These are phyloP conservation scores for Sebastes trivittatus DNA, from an alignment of 2,797 vertebrate species.

Conservation along the genomic window DNA sequence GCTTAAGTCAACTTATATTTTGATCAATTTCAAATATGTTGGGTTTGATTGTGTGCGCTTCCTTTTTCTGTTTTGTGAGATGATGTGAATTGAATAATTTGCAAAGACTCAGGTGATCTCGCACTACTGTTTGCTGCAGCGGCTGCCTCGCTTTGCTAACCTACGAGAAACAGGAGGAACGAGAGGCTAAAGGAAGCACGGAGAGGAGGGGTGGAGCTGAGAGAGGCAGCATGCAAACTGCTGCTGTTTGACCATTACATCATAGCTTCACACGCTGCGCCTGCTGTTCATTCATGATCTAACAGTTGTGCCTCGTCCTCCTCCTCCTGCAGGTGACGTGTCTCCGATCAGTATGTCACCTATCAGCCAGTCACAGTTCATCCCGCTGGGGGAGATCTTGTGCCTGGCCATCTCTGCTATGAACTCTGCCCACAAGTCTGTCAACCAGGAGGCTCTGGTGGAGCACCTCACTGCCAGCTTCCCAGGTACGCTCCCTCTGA, in stretches of 20 bases:
- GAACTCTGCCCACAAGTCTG: slow-evolving; percentile 97
- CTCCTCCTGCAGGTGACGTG: slow-evolving; percentile 91
- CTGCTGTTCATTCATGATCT: slow-evolving; percentile 78
- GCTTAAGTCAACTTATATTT: neutral
- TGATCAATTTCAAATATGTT: neutral
- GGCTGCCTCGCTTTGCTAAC: slow-evolving; percentile 59
- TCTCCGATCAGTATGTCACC: slow-evolving; percentile 99
- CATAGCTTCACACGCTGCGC: slow-evolving; percentile 78
- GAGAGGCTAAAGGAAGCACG: slow-evolving; percentile 58
- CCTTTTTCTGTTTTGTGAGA: neutral
- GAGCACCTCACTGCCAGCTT: slow-evolving; percentile 98
- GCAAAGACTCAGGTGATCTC: slow-evolving; percentile 46
- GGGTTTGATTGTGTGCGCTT: neutral
- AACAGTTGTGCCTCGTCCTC: slow-evolving; percentile 58
- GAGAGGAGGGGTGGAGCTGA: slow-evolving; percentile 72
- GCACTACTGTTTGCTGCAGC: slow-evolving; percentile 50
- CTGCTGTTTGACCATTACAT: slow-evolving; percentile 82
- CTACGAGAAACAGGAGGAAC: slow-evolving; percentile 55
- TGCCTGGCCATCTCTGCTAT: slow-evolving; percentile 98
- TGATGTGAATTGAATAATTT: slow-evolving; percentile 5
- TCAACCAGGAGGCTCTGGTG: slow-evolving; percentile 98
- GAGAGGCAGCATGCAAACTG: slow-evolving; percentile 67
- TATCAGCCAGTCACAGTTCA: slow-evolving; percentile 99
- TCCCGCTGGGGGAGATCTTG: slow-evolving; percentile 98
- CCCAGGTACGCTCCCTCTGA: slow-evolving; percentile 87